A percentile compares a stretch with the other conserved stretches of the same genome.
Evolutionary conservation across 2,113 vertebrate species (phyloP).

Genomic region (Tupaia chinensis): DNA sequence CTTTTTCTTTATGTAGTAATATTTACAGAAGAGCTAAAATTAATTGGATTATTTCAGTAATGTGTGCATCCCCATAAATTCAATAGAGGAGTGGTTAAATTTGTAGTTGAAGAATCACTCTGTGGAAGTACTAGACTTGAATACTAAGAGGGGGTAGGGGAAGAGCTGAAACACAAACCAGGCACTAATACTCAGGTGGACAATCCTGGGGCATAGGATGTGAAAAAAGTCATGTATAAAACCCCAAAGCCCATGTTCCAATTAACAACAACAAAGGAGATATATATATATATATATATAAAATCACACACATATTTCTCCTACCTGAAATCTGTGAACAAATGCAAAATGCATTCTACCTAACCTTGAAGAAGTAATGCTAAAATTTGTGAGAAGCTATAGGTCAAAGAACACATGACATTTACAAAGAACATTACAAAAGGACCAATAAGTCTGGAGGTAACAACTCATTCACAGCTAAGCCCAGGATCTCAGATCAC

Average conservation of each 20-base stretch:
- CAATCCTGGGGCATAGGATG: not conserved
- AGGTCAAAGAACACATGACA: not conserved
- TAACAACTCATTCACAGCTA: not conserved
- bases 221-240: not conserved
- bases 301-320: not conserved
- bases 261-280: too few relatives aligned
- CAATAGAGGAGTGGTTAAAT: not conserved
- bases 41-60: not conserved
- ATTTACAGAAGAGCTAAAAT: conserved; percentile 36
- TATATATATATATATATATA: not conserved
- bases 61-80: not conserved
- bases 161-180: not conserved
- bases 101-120: not conserved
- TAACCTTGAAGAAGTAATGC: not conserved
- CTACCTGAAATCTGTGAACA: not conserved
- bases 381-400: conserved; percentile 13
- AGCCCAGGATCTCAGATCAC: not conserved
- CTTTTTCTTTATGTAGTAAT: not conserved
- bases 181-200: not conserved
- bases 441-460: not conserved
- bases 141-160: not conserved
- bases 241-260: not conserved
- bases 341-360: not conserved
- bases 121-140: not conserved
- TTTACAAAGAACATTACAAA: not conserved